These are phyloP conservation scores for Carabus problematicus DNA, from an alignment of 2,888 invertebrate species.

Conservation along the genomic window DNA sequence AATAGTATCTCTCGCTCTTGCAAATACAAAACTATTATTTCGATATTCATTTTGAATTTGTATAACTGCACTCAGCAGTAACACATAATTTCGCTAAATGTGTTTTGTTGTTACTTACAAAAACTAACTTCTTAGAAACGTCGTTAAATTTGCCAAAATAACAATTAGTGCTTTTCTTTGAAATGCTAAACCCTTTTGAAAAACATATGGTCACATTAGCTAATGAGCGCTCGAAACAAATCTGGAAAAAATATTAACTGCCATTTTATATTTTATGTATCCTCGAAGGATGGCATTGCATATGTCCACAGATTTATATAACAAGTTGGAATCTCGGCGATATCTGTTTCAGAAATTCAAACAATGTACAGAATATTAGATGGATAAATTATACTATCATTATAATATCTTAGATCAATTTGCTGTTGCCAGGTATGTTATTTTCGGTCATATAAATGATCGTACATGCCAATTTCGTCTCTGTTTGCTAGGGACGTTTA, in stretches of 20 bases:
- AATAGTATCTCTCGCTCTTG: too few species aligned
- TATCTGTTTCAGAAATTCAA: constrained; percentile 11
- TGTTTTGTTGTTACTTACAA: too few species aligned
- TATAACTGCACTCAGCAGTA: too few species aligned
- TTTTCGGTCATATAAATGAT: constrained; percentile 41
- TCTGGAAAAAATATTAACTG: constrained; percentile 23
- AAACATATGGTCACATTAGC: constrained; percentile 2
- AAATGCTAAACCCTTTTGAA: constrained; percentile 24
- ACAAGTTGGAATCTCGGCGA: constrained; percentile 1
- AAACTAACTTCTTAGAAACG: constrained; percentile 21
- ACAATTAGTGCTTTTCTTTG: constrained; percentile 25
- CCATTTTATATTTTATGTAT: not conserved
- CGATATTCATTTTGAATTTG: constrained; percentile 29
- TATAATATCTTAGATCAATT: constrained; percentile 43
- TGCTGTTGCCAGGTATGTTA: constrained; percentile 31
- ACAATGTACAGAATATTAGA: constrained; percentile 37
- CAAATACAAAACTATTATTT: too few species aligned
- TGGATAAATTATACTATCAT: constrained; percentile 38
- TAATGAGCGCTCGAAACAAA: constrained; percentile 34
- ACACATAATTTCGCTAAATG: too few species aligned
- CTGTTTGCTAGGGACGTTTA: constrained; percentile 40
- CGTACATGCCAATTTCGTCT: constrained; percentile 42
- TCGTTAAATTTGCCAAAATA: constrained; percentile 16
- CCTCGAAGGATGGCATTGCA: too few species aligned
- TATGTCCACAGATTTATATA: too few species aligned